Evolutionary conservation across 2,797 vertebrate genomes (phyloP), one percentile per base, ranked within the genome.

Genomic region (Potorous gilbertii): DNA sequence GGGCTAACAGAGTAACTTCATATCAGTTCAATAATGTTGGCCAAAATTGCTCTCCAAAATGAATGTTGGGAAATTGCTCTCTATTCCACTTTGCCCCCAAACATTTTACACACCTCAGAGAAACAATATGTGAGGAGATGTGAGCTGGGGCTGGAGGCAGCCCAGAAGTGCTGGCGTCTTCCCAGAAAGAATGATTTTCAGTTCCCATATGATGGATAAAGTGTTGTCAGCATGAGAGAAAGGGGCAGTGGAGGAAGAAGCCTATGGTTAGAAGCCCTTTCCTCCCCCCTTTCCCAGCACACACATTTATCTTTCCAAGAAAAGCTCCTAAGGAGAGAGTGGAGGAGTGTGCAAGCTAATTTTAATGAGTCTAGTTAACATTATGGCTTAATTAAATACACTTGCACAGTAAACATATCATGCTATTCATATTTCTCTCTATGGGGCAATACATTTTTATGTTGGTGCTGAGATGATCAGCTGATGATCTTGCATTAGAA

Each of bases 341-440:
- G 74, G 40, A 87, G 74, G 74, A 87, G 74, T 87, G 40, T 87
- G 74, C 40, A 87, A 87, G 74, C 74, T 87, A 87, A 87, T 87
- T 87, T 87, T 87, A 87, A 87, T 87, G 74, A 87, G 74, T 40
- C 74, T 87, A 87, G 74, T 87, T 87, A 87, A 87, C 74, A 87
- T 87, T 87, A 87, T 87, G 40, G 74, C 74, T 87, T 87, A 87
- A 87, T 87, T 87, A 87, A 87, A 87, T 87, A 87, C 74, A 87
- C 74, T 87, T 87, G 74, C 74, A 87, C 74, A 87, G 74, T 87
- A 87, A 87, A 87, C 74, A 87, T 87, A 87, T 87, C 74, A 87
- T 87, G 74, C 74, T 87, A 87, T 87, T 87, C 74, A 87, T 87
- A 87, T 87, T 87, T 87, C 74, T 87, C 74, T 87, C 74, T 50